These are phyloP conservation scores for Drosophila barbarae DNA, from an alignment of 2,888 invertebrate species.

Conservation along the genomic window DNA sequence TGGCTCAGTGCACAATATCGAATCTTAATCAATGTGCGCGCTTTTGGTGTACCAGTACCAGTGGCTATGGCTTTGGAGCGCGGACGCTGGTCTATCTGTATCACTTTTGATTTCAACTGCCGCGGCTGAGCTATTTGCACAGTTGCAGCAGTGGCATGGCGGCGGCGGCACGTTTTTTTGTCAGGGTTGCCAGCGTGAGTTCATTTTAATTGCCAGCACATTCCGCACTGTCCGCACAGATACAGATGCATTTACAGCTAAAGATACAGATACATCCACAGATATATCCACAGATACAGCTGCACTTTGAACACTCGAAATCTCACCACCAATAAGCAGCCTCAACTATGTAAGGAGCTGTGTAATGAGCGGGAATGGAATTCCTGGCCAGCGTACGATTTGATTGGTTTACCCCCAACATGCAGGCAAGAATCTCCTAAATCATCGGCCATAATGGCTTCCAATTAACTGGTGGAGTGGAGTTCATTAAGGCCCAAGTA, in stretches of 20 bases:
- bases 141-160: conserved; percentile 48
- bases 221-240: conserved; percentile 48
- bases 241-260: neutral
- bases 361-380: conserved; percentile 22
- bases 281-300: neutral
- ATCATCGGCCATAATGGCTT: conserved; percentile 6
- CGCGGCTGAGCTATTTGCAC: conserved; percentile 22
- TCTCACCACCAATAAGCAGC: conserved; percentile 8
- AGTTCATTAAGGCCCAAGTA: conserved; percentile 9
- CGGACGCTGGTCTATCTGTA: conserved; percentile 22
- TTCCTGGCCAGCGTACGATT: conserved; percentile 22
- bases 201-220: conserved; percentile 70
- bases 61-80: conserved; percentile 28
- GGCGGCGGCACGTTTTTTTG: conserved; percentile 35
- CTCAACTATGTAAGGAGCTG: conserved; percentile 25
- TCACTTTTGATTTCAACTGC: conserved; percentile 45
- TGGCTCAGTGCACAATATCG: conserved; percentile 1
- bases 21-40: conserved; percentile 44
- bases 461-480: neutral
- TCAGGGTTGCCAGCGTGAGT: conserved; percentile 63
- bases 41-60: conserved; percentile 36
- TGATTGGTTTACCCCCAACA: conserved; percentile 18
- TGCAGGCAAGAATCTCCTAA: conserved; percentile 6
- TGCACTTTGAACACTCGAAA: neutral
- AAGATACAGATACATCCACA: neutral